Evolutionary conservation across 2,113 vertebrate species (phyloP).

Genomic region (Mungos mungo): DNA sequence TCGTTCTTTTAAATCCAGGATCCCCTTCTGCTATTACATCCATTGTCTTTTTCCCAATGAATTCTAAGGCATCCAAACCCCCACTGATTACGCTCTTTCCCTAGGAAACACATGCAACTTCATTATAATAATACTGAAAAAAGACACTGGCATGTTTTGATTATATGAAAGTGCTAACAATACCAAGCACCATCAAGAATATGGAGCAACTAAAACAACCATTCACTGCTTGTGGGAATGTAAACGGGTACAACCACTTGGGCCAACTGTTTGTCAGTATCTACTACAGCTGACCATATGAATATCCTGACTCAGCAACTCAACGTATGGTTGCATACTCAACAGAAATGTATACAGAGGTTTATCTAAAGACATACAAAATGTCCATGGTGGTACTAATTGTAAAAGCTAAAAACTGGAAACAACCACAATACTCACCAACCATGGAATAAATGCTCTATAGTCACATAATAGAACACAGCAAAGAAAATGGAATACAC

Average conservation of each 20-base stretch:
- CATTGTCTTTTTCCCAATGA: constrained; percentile 99
- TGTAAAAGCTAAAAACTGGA: constrained; percentile 41
- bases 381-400: neutral
- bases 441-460: neutral
- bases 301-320: neutral
- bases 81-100: constrained; percentile 94
- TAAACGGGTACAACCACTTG: neutral
- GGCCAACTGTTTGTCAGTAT: neutral
- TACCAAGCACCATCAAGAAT: neutral
- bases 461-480: neutral
- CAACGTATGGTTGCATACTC: neutral
- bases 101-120: constrained; percentile 82
- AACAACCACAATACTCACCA: neutral
- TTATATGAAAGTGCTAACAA: neutral
- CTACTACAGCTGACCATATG: neutral
- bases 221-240: neutral
- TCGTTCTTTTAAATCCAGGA: constrained; percentile 97
- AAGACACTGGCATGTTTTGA: neutral
- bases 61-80: constrained; percentile 97
- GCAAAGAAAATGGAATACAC: neutral
- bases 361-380: neutral
- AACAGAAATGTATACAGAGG: neutral
- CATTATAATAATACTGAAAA: constrained; percentile 3
- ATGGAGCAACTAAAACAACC: neutral
- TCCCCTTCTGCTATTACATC: constrained; percentile 98